Conservation (phyloP, 2,797 vertebrate genomes). For the Netta rufina region DNA sequence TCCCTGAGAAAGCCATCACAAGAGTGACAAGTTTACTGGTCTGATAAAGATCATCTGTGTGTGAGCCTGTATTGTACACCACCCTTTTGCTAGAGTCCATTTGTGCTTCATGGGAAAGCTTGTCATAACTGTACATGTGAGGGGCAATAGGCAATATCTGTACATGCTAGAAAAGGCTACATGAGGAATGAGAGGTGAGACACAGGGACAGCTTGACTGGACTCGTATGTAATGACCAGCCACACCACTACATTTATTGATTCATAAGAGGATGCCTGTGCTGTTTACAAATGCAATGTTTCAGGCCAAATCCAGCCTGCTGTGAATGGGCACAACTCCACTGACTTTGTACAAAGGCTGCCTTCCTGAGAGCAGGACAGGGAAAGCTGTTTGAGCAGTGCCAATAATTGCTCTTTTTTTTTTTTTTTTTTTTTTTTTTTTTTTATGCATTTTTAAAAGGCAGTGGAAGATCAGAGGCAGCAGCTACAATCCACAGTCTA, state of each 20-base stretch:
- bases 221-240: not conserved
- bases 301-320: slow-evolving; percentile 30
- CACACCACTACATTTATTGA: not conserved
- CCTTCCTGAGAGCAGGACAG: slow-evolving; percentile 43
- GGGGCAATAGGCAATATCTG: not conserved
- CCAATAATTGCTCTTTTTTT: slow-evolving; percentile 40
- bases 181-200: not conserved
- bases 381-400: slow-evolving; percentile 48
- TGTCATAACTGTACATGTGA: not conserved
- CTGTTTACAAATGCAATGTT: slow-evolving; percentile 23
- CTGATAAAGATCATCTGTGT: not conserved
- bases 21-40: not conserved
- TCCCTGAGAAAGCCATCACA: not conserved
- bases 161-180: not conserved
- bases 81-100: not conserved
- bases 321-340: slow-evolving; percentile 40
- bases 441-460: slow-evolving; percentile 50
- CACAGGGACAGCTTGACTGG: accelerated
- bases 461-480: slow-evolving; percentile 61
- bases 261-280: not conserved
- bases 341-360: slow-evolving; percentile 25
- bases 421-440: not conserved
- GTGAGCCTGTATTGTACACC: not conserved
- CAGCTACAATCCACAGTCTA: slow-evolving; percentile 43
- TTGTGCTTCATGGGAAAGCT: not conserved